Conservation (phyloP, 2,113 vertebrate genomes). For the Elephas maximus region DNA sequence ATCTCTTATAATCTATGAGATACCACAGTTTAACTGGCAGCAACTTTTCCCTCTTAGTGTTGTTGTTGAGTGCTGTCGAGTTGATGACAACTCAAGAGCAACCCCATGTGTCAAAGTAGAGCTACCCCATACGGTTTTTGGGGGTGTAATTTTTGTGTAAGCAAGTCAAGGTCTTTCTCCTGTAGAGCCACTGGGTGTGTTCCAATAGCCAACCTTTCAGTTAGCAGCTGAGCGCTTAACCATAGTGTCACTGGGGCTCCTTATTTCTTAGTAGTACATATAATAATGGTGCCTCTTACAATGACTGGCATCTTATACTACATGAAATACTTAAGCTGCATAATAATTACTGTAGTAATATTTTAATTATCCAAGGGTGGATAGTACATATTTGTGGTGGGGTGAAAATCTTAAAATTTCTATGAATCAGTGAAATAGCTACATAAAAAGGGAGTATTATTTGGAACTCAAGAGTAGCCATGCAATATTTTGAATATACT, state of each 20-base stretch:
- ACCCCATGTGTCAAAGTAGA: too few relatives aligned
- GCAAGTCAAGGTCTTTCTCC: too few relatives aligned
- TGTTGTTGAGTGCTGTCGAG: too few relatives aligned
- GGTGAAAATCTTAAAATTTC: not conserved
- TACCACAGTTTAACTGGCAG: not conserved
- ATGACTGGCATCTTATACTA: not conserved
- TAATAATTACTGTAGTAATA: not conserved
- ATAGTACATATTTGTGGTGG: not conserved
- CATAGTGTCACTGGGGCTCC: too few relatives aligned
- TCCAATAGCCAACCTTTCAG: too few relatives aligned
- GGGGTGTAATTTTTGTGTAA: too few relatives aligned
- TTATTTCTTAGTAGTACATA: not conserved
- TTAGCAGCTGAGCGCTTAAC: too few relatives aligned
- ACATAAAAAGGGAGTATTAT: not conserved
- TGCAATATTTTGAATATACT: not conserved
- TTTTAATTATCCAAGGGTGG: not conserved
- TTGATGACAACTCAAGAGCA: too few relatives aligned
- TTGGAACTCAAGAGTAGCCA: not conserved
- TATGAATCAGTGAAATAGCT: not conserved
- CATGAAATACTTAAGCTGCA: not conserved
- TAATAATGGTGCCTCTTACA: not conserved
- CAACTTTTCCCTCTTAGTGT: not conserved
- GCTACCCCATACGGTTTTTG: too few relatives aligned
- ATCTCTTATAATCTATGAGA: not conserved
- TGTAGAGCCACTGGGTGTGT: too few relatives aligned